Evolutionary conservation across 2,888 invertebrate genomes (phyloP).

Genomic region (Hoplodrina blanda): DNA sequence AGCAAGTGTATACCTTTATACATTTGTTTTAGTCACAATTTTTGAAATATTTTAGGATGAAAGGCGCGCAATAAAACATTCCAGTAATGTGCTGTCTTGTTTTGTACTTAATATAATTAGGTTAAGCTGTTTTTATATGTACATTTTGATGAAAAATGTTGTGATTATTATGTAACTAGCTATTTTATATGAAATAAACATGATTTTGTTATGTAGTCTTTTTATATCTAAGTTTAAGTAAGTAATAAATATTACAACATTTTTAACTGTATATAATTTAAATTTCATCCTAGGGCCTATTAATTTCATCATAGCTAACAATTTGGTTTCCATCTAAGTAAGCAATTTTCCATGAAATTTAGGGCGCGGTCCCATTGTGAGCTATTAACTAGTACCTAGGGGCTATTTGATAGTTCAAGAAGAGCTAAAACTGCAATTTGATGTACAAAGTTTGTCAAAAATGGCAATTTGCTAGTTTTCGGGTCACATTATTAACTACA

Average conservation of each 20-base stretch:
- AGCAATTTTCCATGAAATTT: slow-evolving; percentile 3
- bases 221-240: slow-evolving; percentile 77
- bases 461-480: too few relatives aligned
- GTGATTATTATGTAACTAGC: slow-evolving; percentile 80
- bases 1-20: slow-evolving; percentile 52
- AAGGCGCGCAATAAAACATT: slow-evolving; percentile 79
- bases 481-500: too few relatives aligned
- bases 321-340: slow-evolving; percentile 11
- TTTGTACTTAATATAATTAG: slow-evolving; percentile 84
- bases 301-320: background rate
- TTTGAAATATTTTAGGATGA: slow-evolving; percentile 57
- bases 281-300: slow-evolving; percentile 12
- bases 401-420: too few relatives aligned
- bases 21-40: slow-evolving; percentile 68
- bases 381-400: too few relatives aligned
- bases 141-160: slow-evolving; percentile 84
- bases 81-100: slow-evolving; percentile 87
- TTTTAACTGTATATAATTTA: slow-evolving; percentile 58
- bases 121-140: slow-evolving; percentile 81
- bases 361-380: too few relatives aligned
- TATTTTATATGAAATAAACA: slow-evolving; percentile 72
- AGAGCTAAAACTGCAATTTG: too few relatives aligned
- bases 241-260: slow-evolving; percentile 78
- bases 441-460: too few relatives aligned
- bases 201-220: slow-evolving; percentile 75